Evolutionary conservation across 2,113 vertebrate species (phyloP).

Genomic region (Corythornis vintsioides): DNA sequence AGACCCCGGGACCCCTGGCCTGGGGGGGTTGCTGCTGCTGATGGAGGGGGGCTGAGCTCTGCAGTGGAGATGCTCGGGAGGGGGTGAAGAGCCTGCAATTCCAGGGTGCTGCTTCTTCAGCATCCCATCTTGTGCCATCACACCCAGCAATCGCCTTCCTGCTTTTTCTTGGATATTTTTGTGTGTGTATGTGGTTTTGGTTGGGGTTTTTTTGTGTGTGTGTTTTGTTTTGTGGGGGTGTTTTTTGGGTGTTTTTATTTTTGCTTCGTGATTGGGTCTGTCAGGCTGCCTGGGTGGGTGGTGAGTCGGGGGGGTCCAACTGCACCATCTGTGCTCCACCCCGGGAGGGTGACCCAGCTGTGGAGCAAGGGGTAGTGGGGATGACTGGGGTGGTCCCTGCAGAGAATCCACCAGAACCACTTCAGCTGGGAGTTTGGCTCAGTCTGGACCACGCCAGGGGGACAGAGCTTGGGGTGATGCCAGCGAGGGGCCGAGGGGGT

Average conservation of each 20-base stretch:
- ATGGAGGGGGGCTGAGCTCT: background rate
- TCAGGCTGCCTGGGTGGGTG: background rate
- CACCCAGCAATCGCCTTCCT: background rate
- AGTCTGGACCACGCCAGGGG: background rate
- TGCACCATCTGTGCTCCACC: rapidly evolving
- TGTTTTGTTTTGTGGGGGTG: too few species aligned
- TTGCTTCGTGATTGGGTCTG: background rate
- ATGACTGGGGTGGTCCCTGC: rapidly evolving
- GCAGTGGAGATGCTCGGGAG: background rate
- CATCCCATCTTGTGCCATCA: rapidly evolving
- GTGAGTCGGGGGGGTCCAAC: background rate
- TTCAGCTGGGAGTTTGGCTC: background rate
- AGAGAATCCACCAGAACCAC: rapidly evolving
- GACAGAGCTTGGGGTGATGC: background rate
- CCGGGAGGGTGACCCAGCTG: rapidly evolving
- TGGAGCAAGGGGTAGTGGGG: background rate
- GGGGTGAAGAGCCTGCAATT: background rate
- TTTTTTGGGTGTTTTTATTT: too few species aligned
- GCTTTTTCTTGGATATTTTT: background rate
- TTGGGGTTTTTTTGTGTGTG: too few species aligned
- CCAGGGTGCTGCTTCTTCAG: background rate
- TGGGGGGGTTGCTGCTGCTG: background rate
- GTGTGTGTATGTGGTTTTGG: too few species aligned
- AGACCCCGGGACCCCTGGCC: background rate
- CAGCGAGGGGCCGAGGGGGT: background rate